A percentile compares a stretch with the other conserved stretches of the same genome.
These are phyloP conservation scores for Taenaris catops DNA, from an alignment of 2,888 invertebrate species.

Conservation along the genomic window DNA sequence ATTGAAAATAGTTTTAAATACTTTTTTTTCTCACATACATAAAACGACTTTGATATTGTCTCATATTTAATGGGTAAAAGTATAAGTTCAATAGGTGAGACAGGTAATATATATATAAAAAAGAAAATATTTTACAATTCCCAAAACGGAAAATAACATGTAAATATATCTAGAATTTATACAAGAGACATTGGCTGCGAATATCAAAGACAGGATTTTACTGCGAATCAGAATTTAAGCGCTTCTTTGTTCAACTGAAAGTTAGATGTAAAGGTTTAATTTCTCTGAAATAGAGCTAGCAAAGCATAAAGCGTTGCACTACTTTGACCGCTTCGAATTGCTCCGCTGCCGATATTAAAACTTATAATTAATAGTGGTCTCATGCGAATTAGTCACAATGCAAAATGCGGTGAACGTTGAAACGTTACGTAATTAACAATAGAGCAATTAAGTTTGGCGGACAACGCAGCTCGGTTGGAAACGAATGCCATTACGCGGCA, in stretches of 20 bases:
- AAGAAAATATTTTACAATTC: background rate
- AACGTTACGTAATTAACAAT: constrained; percentile 78
- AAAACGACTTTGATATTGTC: too few relatives aligned
- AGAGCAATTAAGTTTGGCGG: constrained; percentile 72
- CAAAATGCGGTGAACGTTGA: constrained; percentile 54
- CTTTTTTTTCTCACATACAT: too few relatives aligned
- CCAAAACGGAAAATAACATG: background rate
- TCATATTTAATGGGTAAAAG: too few relatives aligned
- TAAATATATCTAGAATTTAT: constrained; percentile 5
- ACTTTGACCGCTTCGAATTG: constrained; percentile 23
- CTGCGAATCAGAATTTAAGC: constrained; percentile 15
- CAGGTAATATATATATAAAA: too few relatives aligned
- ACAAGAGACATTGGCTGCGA: constrained; percentile 10
- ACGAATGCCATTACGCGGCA: constrained; percentile 58
- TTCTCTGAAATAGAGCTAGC: constrained; percentile 20
- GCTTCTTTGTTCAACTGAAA: constrained; percentile 18
- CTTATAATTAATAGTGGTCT: constrained; percentile 39
- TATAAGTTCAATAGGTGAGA: too few relatives aligned
- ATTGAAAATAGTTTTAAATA: too few relatives aligned
- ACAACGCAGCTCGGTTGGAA: constrained; percentile 53
- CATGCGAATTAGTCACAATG: constrained; percentile 50
- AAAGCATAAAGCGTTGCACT: constrained; percentile 18
- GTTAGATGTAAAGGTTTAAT: constrained; percentile 23
- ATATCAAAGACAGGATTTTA: constrained; percentile 16
- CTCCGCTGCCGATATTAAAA: constrained; percentile 29